Evolutionary conservation across 2,797 vertebrate species (phyloP), one percentile per base, ranked within the genome.

Genomic region (Mus caroli): DNA sequence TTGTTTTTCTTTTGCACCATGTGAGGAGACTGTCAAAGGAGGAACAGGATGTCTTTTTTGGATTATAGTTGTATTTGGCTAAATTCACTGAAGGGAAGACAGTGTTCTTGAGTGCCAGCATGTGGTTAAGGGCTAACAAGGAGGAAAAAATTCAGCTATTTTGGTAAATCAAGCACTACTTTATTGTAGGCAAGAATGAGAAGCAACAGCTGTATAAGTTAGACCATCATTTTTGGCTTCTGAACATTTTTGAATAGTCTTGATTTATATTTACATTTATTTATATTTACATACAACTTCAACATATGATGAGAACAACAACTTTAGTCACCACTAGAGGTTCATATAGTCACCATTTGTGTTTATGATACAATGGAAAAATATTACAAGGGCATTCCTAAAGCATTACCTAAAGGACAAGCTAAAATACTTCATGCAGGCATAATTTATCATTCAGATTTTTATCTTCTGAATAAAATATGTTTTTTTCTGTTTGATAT

Each of bases 1-100:
- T 97, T 97, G 46, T 83, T 88, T 97, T 90, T 97, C 92, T 85
- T 92, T 98, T 94, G 97, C 97, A 95, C 94, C 95, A 84, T 88
- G 95, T 96, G 84, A 97, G 96, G 97, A 97, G 97, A 95, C 89
- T 96, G 83, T 92, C 52, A 91, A 97, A 54, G 80, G 97, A 90
- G 58, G 91, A 54, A 96, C 97, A 97, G 97, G 96, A 97, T 97
- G 95, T 98, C 91, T 97, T 95, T 97, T 95, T 86, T 95, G 96
- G 93, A 86, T 88, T 92, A 34, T 15, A 95, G 95, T 97, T 98
- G 71, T 10, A 0, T 95, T 98, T 98, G 97, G 97, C 96, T 94
- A 90, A 79, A 64, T 93, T 62, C 67, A 3, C 75, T 52, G 94
- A 22, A 97, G 93, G 96, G 98, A 93, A 89, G 88, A 97, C 50